phyloP scores from a whole-genome alignment of 1,140 invertebrate species.

The Trichonephila clavata region DNA sequence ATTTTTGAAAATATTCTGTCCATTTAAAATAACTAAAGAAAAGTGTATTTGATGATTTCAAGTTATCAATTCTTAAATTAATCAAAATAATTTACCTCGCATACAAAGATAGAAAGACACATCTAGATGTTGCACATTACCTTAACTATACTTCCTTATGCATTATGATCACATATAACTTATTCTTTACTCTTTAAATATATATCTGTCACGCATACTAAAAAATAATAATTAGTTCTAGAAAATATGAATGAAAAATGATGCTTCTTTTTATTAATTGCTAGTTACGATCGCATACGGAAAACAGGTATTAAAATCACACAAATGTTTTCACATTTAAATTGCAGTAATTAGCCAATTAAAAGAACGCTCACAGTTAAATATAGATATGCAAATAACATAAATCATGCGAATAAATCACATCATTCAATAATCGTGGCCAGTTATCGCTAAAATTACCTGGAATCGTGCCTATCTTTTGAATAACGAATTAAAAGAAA shows the following conservation, averaged over 20 bases:
- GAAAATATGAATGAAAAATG: background rate
- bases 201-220: background rate
- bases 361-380: background rate
- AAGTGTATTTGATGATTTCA: too few relatives aligned
- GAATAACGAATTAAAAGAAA: background rate
- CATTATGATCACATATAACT: too few relatives aligned
- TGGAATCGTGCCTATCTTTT: constrained; percentile 12
- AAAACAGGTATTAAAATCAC: background rate
- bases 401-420: constrained; percentile 15
- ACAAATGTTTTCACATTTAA: background rate
- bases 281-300: background rate
- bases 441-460: constrained; percentile 7
- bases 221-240: background rate
- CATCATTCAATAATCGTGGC: background rate
- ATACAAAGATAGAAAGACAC: too few relatives aligned
- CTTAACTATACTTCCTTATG: too few relatives aligned
- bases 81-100: too few relatives aligned
- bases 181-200: background rate
- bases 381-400: background rate
- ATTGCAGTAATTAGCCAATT: constrained; percentile 19
- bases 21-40: too few relatives aligned
- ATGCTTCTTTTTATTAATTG: background rate
- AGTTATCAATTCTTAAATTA: too few relatives aligned
- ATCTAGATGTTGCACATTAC: too few relatives aligned
- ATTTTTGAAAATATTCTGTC: too few relatives aligned